Conservation (phyloP, 1,140 invertebrate genomes). For the Hypothenemus hampei region DNA sequence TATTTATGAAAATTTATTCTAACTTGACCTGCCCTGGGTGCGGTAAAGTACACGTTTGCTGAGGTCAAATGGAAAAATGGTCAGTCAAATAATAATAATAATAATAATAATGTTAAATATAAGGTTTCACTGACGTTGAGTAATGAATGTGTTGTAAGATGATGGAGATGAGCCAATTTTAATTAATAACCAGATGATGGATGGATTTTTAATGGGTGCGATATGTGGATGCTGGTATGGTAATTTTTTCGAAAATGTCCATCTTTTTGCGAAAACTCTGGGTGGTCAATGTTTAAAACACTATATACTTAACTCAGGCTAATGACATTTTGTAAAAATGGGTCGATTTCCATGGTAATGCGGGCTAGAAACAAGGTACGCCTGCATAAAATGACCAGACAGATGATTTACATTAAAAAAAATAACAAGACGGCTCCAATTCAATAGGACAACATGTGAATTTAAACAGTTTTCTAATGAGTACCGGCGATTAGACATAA, state of each 20-base stretch:
- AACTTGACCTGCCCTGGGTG: conserved; percentile 20
- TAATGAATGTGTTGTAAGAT: conserved; percentile 17
- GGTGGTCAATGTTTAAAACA: no score
- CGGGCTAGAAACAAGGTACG: not conserved
- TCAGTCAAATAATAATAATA: conserved; percentile 21
- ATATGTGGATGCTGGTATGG: conserved; percentile 19
- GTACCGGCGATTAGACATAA: no score
- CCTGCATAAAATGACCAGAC: conserved; percentile 1
- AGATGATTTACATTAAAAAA: not conserved
- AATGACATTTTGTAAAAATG: no score
- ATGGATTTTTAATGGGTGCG: conserved; percentile 23
- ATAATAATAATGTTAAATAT: conserved; percentile 20
- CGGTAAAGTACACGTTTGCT: conserved; percentile 16
- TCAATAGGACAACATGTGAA: no score
- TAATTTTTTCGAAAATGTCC: conserved; percentile 4
- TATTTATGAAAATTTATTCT: conserved; percentile 24
- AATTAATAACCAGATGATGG: conserved; percentile 19
- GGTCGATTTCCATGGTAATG: no score
- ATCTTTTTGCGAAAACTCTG: no score
- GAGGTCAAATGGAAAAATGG: conserved; percentile 25
- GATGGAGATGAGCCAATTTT: conserved; percentile 24
- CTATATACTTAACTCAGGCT: no score
- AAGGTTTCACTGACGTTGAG: conserved; percentile 17
- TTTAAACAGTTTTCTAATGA: no score
- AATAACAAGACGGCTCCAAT: no score